Conservation (phyloP, 2,113 vertebrate species). For the Python bivittatus region DNA sequence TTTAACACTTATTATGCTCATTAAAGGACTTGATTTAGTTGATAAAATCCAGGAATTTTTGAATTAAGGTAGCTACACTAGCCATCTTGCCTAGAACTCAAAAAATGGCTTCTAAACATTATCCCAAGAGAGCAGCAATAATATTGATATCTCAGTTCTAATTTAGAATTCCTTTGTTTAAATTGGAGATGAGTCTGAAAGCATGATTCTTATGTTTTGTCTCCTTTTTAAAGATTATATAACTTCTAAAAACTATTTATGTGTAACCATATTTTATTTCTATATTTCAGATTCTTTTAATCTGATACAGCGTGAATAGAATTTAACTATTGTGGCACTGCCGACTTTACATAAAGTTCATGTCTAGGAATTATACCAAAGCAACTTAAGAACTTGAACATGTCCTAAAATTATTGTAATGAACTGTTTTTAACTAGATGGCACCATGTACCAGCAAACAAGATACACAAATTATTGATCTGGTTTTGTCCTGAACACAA, state of each 20-base stretch:
- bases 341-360: slow-evolving; percentile 22
- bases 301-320: slow-evolving; percentile 31
- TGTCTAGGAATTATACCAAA: slow-evolving; percentile 60
- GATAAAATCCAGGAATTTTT: slow-evolving; percentile 43
- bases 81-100: slow-evolving; percentile 56
- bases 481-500: not conserved
- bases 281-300: slow-evolving; percentile 37
- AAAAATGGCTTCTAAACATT: slow-evolving; percentile 54
- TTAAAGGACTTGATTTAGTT: slow-evolving; percentile 40
- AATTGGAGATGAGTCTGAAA: slow-evolving; percentile 60
- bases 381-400: slow-evolving; percentile 48
- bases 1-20: slow-evolving; percentile 43
- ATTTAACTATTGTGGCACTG: slow-evolving; percentile 48
- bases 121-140: slow-evolving; percentile 63
- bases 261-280: slow-evolving; percentile 26
- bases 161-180: slow-evolving; percentile 40
- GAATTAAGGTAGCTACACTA: slow-evolving; percentile 51
- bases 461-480: not conserved
- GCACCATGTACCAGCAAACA: slow-evolving; percentile 23
- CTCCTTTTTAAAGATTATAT: slow-evolving; percentile 56
- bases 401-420: slow-evolving; percentile 1
- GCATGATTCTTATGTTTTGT: slow-evolving; percentile 41
- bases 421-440: slow-evolving; percentile 35
- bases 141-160: slow-evolving; percentile 43
- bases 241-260: slow-evolving; percentile 44